Percentiles rank a stretch among this genome's conserved stretches.
Evolutionary conservation across 2,797 vertebrate species (phyloP).

Genomic region (Mus spretus): DNA sequence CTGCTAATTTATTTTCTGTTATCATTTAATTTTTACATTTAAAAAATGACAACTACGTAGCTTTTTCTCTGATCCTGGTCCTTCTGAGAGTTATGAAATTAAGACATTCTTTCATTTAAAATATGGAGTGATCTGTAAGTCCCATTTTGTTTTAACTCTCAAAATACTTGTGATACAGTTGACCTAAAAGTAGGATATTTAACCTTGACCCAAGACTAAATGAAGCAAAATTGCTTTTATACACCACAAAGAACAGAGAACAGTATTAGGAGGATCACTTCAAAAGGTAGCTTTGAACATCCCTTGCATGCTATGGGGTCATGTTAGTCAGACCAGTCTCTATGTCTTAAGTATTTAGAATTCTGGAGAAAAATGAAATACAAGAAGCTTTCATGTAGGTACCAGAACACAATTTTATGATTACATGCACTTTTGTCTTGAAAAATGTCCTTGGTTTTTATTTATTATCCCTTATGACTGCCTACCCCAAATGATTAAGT

Average conservation of each 20-base stretch:
- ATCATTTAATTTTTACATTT: conserved; percentile 42
- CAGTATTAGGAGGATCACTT: conserved; percentile 10
- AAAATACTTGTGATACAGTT: conserved; percentile 41
- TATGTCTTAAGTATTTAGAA: conserved; percentile 18
- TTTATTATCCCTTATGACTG: neutral
- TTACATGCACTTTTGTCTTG: neutral
- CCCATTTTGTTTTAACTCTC: conserved; percentile 57
- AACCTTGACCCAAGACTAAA: conserved; percentile 54
- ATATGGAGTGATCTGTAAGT: conserved; percentile 57
- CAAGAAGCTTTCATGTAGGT: neutral
- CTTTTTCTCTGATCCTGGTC: neutral
- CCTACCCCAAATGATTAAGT: neutral
- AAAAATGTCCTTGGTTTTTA: conserved; percentile 5
- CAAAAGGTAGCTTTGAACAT: conserved; percentile 42
- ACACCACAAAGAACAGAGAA: neutral
- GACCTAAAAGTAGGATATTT: conserved; percentile 43
- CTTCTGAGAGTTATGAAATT: conserved; percentile 35
- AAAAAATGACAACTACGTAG: conserved; percentile 59
- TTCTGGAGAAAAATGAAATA: conserved; percentile 22
- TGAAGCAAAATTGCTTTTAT: conserved; percentile 67
- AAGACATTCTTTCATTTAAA: conserved; percentile 54
- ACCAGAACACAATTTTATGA: neutral
- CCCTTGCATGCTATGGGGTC: neutral
- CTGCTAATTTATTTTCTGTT: conserved; percentile 21
- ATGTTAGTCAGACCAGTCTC: neutral